Base-by-base conservation (phyloP, 1,140 invertebrate genomes). In the Rhyacophila brunnea region DNA sequence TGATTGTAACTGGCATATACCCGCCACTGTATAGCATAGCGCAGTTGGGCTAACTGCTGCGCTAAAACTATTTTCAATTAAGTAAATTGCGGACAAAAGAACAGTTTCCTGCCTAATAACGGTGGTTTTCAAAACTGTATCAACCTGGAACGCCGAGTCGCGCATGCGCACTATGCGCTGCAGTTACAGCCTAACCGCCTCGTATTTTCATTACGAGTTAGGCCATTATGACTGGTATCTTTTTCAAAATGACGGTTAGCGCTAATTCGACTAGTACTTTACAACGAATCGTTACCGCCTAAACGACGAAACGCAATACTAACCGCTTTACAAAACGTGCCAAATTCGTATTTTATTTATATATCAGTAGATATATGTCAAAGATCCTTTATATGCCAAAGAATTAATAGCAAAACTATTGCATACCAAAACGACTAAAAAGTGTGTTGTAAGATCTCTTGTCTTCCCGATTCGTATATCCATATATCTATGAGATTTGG, bases 11-110 rank as follows among this genome's bases (percentile, higher is more conserved):
- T 23, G 45, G 9, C 34, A 17, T 36, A 50, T 1, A 18, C 47
- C 19, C 20, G 36, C 19, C 18, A 19, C 23, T 51, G 34, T 18
- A 40, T 11, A 38, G 17, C 9, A 54, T 23, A 13, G 23, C 19
- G 57, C 17, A n/a, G 11, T 36, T 11, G 28, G 13, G 19, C 40
- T 51, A 49, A 50, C 58, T 49, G 45, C 51, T 19, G 20, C 43
- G 42, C 45, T 28, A 42, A 53, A 60, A 54, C 58, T 55, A 60
- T 60, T 60, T 60, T 60, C 58, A 60, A 60, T 60, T 60, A 60
- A 28, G 51, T 32, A 42, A 49, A 60, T 60, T 46, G 51, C 17
- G 51, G 20, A 40, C 43, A 20, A 47, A 55, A 55, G 53, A 55
- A 55, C 44, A 35, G 18, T 19, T 40, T 55, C 35, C 28, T 44